Conservation (phyloP, 2,797 vertebrate species). For the Urophycis tenuis region DNA sequence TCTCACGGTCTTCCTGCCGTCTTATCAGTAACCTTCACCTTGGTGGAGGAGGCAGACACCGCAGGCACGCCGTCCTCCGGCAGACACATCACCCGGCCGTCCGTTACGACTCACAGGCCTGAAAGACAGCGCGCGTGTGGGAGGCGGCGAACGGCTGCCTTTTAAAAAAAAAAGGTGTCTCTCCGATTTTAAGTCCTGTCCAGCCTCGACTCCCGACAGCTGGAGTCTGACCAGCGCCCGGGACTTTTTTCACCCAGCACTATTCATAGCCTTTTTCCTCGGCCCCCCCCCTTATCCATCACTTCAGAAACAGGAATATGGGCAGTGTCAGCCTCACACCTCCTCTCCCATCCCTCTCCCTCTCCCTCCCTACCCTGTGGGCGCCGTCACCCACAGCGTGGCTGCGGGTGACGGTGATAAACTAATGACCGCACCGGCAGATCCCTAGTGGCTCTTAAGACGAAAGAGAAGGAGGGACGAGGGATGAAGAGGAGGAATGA, state of each 20-base stretch:
- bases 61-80: conserved; percentile 5
- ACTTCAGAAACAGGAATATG: conserved; percentile 54
- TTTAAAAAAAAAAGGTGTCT: background rate
- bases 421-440: background rate
- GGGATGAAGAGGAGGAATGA: conserved; percentile 2
- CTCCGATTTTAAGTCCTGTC: background rate
- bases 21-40: conserved; percentile 29
- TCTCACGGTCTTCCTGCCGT: conserved; percentile 8
- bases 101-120: background rate
- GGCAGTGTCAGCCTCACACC: conserved; percentile 20
- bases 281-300: conserved; percentile 30
- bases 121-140: background rate
- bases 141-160: background rate
- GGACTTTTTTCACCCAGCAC: conserved; percentile 34
- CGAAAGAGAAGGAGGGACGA: conserved; percentile 19
- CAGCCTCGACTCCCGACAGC: background rate
- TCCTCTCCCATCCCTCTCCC: conserved; percentile 3
- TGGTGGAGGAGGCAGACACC: conserved; percentile 4
- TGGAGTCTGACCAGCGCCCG: conserved; percentile 17
- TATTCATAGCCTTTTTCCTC: conserved; percentile 52
- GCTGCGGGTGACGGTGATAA: conserved; percentile 27
- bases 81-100: background rate
- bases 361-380: background rate
- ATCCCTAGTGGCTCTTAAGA: conserved; percentile 22
- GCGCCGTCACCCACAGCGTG: conserved; percentile 25